Conservation (phyloP, 1,140 invertebrate genomes). For the Araneus ventricosus region DNA sequence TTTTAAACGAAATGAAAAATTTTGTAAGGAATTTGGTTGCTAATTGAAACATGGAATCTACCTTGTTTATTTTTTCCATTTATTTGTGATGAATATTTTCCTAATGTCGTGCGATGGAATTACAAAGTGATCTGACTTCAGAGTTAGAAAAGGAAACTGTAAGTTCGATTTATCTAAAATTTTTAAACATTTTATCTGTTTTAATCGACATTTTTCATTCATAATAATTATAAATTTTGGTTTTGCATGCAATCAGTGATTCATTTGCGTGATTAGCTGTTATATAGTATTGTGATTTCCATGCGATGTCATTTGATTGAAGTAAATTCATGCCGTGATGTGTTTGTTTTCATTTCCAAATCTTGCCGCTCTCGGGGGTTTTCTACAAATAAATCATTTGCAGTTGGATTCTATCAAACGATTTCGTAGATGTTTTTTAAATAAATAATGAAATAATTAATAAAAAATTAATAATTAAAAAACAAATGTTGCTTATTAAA, state of each 20-base stretch:
- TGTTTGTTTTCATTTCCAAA: neutral
- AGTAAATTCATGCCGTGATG: neutral
- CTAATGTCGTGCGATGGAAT: neutral
- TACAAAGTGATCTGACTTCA: neutral
- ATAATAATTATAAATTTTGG: neutral
- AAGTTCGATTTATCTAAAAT: neutral
- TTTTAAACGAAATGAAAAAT: neutral
- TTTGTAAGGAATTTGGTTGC: neutral
- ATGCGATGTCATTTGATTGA: slow-evolving; percentile 3
- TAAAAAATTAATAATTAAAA: too few relatives aligned
- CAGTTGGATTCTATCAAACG: neutral
- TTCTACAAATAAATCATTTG: neutral
- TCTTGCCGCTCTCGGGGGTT: neutral
- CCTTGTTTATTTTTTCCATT: neutral
- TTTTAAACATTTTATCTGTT: neutral
- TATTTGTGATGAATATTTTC: neutral
- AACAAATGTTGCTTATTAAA: too few relatives aligned
- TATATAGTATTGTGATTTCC: neutral
- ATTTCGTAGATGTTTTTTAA: too few relatives aligned
- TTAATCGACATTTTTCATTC: neutral
- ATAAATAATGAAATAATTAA: too few relatives aligned
- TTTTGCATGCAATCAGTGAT: neutral
- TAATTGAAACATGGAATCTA: neutral
- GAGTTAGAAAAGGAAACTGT: neutral
- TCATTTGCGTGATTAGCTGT: neutral